A percentile compares a stretch with the other conserved stretches of the same genome.
phyloP scores from a whole-genome alignment of 2,797 vertebrate genomes.

The Cygnus olor region DNA sequence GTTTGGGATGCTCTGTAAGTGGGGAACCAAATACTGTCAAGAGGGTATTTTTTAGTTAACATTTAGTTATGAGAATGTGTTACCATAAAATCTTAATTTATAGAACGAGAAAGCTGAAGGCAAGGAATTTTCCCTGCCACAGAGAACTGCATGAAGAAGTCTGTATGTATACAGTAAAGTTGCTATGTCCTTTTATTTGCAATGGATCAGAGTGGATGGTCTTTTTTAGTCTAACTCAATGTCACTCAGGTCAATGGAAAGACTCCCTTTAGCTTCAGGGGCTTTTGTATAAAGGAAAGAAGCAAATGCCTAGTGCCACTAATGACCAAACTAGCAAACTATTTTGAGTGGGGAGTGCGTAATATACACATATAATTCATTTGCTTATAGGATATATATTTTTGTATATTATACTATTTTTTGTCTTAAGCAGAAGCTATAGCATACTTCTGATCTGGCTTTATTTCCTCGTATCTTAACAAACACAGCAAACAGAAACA shows the following conservation, averaged over 20 bases:
- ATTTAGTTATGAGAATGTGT: neutral
- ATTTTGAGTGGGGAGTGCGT: neutral
- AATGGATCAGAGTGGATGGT: neutral
- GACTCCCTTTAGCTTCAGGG: neutral
- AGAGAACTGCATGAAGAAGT: neutral
- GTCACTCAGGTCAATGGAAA: neutral
- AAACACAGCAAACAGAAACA: conserved; percentile 24
- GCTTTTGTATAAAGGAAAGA: neutral
- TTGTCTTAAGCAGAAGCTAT: conserved; percentile 10
- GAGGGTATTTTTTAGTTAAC: neutral
- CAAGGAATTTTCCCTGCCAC: neutral
- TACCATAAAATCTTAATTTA: neutral
- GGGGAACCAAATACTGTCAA: neutral
- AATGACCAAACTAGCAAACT: neutral
- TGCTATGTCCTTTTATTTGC: neutral
- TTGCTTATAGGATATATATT: neutral
- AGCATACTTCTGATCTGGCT: neutral
- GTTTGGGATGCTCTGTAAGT: neutral
- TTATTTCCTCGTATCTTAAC: conserved; percentile 45
- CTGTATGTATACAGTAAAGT: neutral
- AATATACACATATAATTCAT: neutral
- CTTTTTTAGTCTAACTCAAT: neutral
- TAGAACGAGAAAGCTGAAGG: neutral
- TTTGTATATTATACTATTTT: neutral
- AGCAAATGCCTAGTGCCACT: neutral